Conservation (phyloP, 2,113 vertebrate species). For the Nipponia nippon region DNA sequence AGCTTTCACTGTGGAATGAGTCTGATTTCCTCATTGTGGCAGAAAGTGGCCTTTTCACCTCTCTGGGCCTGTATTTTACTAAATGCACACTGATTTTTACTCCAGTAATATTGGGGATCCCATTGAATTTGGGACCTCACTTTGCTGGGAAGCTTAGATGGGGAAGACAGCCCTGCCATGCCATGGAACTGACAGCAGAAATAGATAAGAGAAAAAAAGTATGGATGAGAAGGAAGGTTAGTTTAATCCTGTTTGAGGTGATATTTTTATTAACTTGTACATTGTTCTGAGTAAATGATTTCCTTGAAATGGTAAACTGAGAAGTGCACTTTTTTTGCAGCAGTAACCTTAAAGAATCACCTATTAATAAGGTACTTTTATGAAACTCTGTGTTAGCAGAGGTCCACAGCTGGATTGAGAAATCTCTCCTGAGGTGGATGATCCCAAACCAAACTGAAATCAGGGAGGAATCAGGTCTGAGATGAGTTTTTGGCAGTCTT, state of each 20-base stretch:
- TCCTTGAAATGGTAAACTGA: not conserved
- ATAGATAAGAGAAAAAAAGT: not conserved
- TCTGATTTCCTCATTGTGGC: rapidly evolving
- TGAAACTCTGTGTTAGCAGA: not conserved
- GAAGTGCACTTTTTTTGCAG: not conserved
- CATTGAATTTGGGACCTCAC: not conserved
- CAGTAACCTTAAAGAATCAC: not conserved
- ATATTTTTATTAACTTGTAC: not conserved
- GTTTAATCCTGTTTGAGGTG: not conserved
- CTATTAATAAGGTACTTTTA: not conserved
- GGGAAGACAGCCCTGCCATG: not conserved
- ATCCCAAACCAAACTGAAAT: not conserved
- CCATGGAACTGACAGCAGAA: not conserved
- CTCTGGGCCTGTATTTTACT: not conserved
- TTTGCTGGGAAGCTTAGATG: not conserved
- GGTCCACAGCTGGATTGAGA: not conserved
- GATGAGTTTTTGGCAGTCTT: not conserved
- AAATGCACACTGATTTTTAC: not conserved
- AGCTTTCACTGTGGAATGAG: not conserved
- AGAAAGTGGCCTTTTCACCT: not conserved
- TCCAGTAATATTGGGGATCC: rapidly evolving
- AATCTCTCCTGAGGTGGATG: not conserved
- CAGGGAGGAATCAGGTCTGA: not conserved
- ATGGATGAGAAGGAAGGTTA: not conserved
- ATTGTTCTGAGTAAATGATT: not conserved